Evolutionary conservation across 2,113 vertebrate species (phyloP), one percentile per base, ranked within the genome.

Genomic region (Melanerpes formicivorus): DNA sequence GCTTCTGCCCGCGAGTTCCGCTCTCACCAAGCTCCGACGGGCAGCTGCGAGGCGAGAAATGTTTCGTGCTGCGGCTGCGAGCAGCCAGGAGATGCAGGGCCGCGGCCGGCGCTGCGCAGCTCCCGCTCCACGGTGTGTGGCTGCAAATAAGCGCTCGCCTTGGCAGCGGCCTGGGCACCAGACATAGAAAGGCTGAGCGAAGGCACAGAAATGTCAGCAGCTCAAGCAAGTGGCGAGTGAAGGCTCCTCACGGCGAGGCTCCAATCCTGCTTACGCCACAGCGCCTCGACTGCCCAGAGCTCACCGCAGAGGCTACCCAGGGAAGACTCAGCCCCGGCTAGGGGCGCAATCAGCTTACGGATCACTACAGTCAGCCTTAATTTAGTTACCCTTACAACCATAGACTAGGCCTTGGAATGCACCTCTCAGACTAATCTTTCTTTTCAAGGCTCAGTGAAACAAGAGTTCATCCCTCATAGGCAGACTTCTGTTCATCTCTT

Each of bases 261-360:
- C 17, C 69, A 5, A 14, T 26, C 19, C 76, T 12, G 19, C 37
- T 11, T 8, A 6, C 1, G 27, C 29, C 32, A 8, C 40, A 5
- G 26, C 0, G 13, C 6, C 48, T 62, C 9, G 1, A 5, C 1
- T 19, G 40, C 27, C 62, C 55, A 5, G 26, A 34, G 56, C 26
- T 30, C 56, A 4, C 14, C 4, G 25, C 23, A 17, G 29, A 40
- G 22, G 52, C 17, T 2, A 8, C 14, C 18, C 9, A 23, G 11
- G 8, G 27, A 27, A 18, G 18, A n/a, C 4, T 6, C 1, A 34
- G 34, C 52, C 42, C 22, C 32, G 3, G 3, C 10, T 6, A 30
- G 5, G 1, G 17, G 18, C 37, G 26, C 26, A 7, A 9, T 16
- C 52, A 87, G n/a, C 22, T 58, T 18, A 19, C 13, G 29, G 83